A percentile compares a stretch with the other conserved stretches of the same genome.
These are phyloP conservation scores for Sebastes nivosus DNA, from an alignment of 2,797 vertebrate species.

Conservation along the genomic window DNA sequence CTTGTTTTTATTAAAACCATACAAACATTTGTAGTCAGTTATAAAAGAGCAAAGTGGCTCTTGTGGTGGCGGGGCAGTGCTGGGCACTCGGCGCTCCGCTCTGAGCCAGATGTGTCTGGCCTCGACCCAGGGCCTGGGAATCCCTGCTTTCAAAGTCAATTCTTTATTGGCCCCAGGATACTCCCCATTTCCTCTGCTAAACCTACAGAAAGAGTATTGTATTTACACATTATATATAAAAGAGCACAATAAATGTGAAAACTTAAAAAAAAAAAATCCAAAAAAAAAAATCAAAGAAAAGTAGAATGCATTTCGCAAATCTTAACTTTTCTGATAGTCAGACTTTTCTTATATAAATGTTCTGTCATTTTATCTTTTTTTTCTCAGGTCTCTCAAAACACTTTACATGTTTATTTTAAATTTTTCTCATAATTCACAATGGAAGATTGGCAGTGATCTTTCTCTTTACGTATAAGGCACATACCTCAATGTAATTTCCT, in stretches of 20 bases:
- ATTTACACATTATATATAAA: conserved; percentile 90
- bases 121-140: conserved; percentile 80
- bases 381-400: conserved; percentile 76
- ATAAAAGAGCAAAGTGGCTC: conserved; percentile 96
- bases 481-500: conserved; percentile 84
- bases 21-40: conserved; percentile 96
- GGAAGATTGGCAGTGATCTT: conserved; percentile 88
- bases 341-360: conserved; percentile 76
- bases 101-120: conserved; percentile 81
- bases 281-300: conserved; percentile 70
- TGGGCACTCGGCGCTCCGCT: conserved; percentile 81
- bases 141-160: conserved; percentile 84
- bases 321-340: conserved; percentile 77
- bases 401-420: conserved; percentile 70
- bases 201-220: conserved; percentile 90
- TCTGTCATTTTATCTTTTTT: conserved; percentile 59
- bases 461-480: conserved; percentile 94
- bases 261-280: conserved; percentile 69
- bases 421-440: conserved; percentile 81
- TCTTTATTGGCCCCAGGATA: conserved; percentile 83
- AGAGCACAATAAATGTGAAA: conserved; percentile 83
- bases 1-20: conserved; percentile 95
- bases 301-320: conserved; percentile 86
- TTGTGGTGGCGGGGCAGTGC: conserved; percentile 84
- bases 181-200: conserved; percentile 83